These are phyloP conservation scores for Drosophila pachea DNA, from an alignment of 1,140 invertebrate species.

Conservation along the genomic window DNA sequence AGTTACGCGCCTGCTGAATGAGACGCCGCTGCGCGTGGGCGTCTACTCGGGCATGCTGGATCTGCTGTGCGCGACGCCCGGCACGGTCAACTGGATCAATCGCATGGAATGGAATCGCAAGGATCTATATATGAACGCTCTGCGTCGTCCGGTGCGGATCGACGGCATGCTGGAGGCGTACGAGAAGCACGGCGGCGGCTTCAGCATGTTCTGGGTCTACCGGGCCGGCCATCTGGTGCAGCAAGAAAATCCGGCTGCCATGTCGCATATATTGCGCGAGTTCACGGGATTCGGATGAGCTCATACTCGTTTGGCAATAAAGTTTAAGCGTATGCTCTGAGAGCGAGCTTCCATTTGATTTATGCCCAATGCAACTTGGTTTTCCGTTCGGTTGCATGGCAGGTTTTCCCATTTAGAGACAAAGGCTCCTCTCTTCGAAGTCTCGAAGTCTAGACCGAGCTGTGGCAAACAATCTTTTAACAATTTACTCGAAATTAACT, in stretches of 20 bases:
- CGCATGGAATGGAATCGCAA: slow-evolving; percentile 83
- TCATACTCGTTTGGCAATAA: slow-evolving; percentile 15
- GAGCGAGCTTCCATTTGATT: too few species aligned
- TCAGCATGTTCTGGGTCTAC: slow-evolving; percentile 87
- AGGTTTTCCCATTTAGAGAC: not conserved
- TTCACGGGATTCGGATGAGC: slow-evolving; percentile 55
- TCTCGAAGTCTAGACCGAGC: slow-evolving; percentile 32
- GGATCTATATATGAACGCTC: slow-evolving; percentile 80
- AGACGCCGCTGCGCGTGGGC: slow-evolving; percentile 80
- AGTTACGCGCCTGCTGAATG: slow-evolving; percentile 86
- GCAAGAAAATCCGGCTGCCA: slow-evolving; percentile 72
- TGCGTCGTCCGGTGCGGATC: slow-evolving; percentile 81
- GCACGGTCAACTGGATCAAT: slow-evolving; percentile 86
- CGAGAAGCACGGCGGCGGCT: slow-evolving; percentile 83
- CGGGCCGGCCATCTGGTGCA: slow-evolving; percentile 83
- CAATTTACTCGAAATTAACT: slow-evolving; percentile 75
- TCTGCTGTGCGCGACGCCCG: slow-evolving; percentile 85
- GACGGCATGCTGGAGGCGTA: slow-evolving; percentile 83
- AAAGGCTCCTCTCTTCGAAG: not conserved
- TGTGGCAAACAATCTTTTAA: slow-evolving; percentile 55
- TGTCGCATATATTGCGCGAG: slow-evolving; percentile 63
- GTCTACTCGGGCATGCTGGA: slow-evolving; percentile 81
- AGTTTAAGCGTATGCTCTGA: slow-evolving; percentile 5
- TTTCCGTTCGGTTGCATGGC: not conserved
- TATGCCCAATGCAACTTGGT: too few species aligned